Evolutionary conservation across 2,113 vertebrate genomes (phyloP).

Genomic region (Rhineura floridana): DNA sequence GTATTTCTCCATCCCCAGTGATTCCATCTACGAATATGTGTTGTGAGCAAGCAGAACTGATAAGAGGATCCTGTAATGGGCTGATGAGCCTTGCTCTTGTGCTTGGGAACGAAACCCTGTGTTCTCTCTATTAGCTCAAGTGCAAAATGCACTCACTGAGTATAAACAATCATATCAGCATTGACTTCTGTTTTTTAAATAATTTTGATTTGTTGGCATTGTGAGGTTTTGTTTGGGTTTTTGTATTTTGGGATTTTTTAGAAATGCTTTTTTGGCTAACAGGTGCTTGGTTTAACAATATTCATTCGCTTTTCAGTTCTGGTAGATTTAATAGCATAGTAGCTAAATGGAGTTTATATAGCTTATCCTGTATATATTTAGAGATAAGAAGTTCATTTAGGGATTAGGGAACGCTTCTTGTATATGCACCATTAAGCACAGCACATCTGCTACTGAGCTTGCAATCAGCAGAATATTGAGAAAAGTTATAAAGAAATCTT

Average conservation of each 20-base stretch:
- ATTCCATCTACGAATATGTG: neutral
- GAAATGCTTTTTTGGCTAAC: constrained; percentile 16
- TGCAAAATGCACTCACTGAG: constrained; percentile 5
- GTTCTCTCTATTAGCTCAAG: neutral
- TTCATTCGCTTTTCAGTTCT: constrained; percentile 59
- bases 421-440: constrained; percentile 81
- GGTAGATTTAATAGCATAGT: constrained; percentile 71
- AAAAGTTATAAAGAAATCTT: constrained; percentile 80
- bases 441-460: constrained; percentile 79
- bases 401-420: constrained; percentile 80
- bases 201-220: constrained; percentile 48
- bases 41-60: neutral
- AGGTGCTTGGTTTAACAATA: constrained; percentile 57
- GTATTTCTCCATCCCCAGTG: neutral
- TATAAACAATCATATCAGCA: constrained; percentile 24
- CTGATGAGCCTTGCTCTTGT: neutral
- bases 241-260: constrained; percentile 12
- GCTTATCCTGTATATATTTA: constrained; percentile 81
- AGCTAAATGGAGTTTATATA: constrained; percentile 77
- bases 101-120: neutral
- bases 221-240: neutral
- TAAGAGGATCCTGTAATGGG: neutral
- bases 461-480: constrained; percentile 81
- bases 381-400: constrained; percentile 83
- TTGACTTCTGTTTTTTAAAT: constrained; percentile 26